These are phyloP conservation scores for Chloropsis hardwickii DNA, from an alignment of 2,113 vertebrate genomes.

Conservation along the genomic window DNA sequence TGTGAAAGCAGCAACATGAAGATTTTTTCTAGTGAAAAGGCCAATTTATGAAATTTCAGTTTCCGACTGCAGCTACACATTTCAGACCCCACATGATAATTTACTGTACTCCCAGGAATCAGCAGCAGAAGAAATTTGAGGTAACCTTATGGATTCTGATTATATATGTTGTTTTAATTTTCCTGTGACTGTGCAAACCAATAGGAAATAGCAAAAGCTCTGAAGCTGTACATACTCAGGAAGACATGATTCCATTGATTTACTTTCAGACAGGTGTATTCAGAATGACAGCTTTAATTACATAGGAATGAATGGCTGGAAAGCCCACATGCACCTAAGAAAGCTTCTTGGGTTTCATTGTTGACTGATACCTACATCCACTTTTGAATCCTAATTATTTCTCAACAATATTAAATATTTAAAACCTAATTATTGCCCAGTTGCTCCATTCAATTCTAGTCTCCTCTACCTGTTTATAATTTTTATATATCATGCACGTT, in stretches of 20 bases:
- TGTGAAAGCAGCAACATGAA: not conserved
- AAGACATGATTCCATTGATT: not conserved
- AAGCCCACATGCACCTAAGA: not conserved
- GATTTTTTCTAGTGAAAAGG: not conserved
- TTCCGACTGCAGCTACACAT: not conserved
- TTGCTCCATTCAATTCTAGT: constrained; percentile 8
- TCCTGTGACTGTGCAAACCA: not conserved
- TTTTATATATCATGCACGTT: not conserved
- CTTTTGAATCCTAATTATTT: constrained; percentile 46
- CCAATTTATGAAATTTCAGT: not conserved
- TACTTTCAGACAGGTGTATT: not conserved
- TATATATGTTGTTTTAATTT: not conserved
- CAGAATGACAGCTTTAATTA: constrained; percentile 33
- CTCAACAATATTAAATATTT: constrained; percentile 48
- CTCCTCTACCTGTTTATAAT: not conserved
- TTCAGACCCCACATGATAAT: not conserved
- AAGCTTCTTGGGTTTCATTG: not conserved
- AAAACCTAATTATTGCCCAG: constrained; percentile 46
- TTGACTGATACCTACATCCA: not conserved
- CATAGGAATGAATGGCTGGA: not conserved
- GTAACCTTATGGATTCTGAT: not conserved
- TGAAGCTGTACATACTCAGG: not conserved
- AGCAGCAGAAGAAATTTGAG: not conserved
- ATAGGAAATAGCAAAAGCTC: not conserved
- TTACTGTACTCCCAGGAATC: not conserved